Evolutionary conservation across 1,140 invertebrate species (phyloP).

Genomic region (Achatina immaculata): DNA sequence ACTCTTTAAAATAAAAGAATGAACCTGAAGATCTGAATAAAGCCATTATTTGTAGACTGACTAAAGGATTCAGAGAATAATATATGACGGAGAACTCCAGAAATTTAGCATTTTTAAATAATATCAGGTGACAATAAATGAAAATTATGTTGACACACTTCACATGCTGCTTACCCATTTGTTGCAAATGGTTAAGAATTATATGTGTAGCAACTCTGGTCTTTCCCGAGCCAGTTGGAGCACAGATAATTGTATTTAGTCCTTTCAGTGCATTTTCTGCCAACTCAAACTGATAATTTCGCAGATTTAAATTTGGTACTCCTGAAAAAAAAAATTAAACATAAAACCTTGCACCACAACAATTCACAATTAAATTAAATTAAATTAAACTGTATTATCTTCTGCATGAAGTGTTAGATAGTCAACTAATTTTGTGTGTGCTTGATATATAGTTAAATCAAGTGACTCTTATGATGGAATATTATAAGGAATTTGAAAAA

Average conservation of each 20-base stretch:
- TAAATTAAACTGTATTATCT: too few relatives aligned
- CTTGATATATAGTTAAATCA: background rate
- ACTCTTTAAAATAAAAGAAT: background rate
- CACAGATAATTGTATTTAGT: constrained; percentile 62
- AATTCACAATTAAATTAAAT: background rate
- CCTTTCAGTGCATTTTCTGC: constrained; percentile 51
- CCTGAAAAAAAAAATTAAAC: background rate
- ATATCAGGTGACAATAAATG: too few relatives aligned
- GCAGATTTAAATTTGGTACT: constrained; percentile 30
- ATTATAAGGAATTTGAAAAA: too few relatives aligned
- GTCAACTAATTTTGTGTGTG: background rate
- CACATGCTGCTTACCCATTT: too few relatives aligned
- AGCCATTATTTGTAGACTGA: too few relatives aligned
- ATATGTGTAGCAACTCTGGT: constrained; percentile 61
- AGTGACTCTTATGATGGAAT: too few relatives aligned
- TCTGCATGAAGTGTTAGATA: background rate
- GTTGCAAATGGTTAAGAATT: constrained; percentile 48
- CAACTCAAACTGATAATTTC: constrained; percentile 62
- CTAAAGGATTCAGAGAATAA: too few relatives aligned
- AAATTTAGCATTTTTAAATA: too few relatives aligned
- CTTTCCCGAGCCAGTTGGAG: constrained; percentile 63
- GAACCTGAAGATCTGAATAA: background rate
- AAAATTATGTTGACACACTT: too few relatives aligned
- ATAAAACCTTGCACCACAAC: background rate
- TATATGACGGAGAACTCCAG: too few relatives aligned